Percentiles rank a stretch among this genome's conserved stretches.
Conservation (phyloP, 2,888 invertebrate genomes). For the Aproaerema taeniolella region DNA sequence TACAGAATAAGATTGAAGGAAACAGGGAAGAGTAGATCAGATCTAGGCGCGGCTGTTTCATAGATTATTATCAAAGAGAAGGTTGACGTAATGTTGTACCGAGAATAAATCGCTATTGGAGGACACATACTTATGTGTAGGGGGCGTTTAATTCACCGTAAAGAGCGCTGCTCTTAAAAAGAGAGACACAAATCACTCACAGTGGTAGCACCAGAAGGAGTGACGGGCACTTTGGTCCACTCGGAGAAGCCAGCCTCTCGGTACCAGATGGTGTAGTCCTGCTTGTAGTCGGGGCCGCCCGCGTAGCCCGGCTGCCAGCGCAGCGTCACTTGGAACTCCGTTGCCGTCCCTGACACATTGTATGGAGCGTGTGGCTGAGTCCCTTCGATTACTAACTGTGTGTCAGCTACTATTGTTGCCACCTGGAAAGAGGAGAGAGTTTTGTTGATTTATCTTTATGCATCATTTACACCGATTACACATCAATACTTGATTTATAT, state of each 20-base stretch:
- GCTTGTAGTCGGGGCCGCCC: constrained; percentile 96
- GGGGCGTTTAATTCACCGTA: too few relatives aligned
- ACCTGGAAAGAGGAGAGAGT: constrained; percentile 68
- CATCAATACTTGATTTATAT: too few relatives aligned
- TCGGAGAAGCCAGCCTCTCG: constrained; percentile 91
- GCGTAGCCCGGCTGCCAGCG: constrained; percentile 97
- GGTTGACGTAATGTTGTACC: too few relatives aligned
- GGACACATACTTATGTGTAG: too few relatives aligned
- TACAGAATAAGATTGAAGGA: too few relatives aligned
- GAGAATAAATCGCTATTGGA: too few relatives aligned
- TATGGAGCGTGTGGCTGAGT: constrained; percentile 98
- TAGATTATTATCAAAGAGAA: too few relatives aligned
- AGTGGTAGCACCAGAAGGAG: constrained; percentile 91
- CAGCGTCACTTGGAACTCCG: constrained; percentile 92
- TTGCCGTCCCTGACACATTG: constrained; percentile 93
- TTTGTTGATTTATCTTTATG: neutral
- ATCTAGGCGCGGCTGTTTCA: too few relatives aligned
- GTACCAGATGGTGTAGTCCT: constrained; percentile 97
- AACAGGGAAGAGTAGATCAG: too few relatives aligned
- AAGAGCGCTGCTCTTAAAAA: too few relatives aligned
- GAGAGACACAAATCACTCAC: too few relatives aligned
- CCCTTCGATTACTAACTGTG: constrained; percentile 93
- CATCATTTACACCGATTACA: too few relatives aligned
- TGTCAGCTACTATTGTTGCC: constrained; percentile 94
- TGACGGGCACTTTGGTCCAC: constrained; percentile 96